Evolutionary conservation across 2,113 vertebrate genomes (phyloP).

Genomic region (Myiozetetes cayanensis): DNA sequence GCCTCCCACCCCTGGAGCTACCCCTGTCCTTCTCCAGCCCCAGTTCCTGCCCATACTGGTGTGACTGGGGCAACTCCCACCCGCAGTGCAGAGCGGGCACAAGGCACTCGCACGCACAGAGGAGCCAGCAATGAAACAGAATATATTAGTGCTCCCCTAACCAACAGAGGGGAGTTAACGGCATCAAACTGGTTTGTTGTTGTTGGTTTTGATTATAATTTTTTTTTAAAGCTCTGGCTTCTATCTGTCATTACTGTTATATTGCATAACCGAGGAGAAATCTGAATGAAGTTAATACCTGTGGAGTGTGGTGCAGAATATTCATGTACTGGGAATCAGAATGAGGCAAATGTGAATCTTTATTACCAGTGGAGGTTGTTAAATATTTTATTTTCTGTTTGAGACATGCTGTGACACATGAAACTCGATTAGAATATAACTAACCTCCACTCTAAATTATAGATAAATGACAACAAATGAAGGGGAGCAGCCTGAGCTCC

Average conservation of each 20-base stretch:
- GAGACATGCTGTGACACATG: constrained; percentile 45
- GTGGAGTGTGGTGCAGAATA: background rate
- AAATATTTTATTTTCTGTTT: constrained; percentile 71
- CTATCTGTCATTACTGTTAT: constrained; percentile 32
- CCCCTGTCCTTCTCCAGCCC: background rate
- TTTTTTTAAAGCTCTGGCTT: constrained; percentile 30
- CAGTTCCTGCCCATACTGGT: background rate
- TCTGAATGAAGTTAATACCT: constrained; percentile 66
- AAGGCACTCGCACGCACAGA: fast-evolving
- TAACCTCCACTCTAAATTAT: constrained; percentile 33
- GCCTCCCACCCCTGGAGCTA: background rate
- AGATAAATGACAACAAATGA: constrained; percentile 38
- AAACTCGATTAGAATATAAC: constrained; percentile 58
- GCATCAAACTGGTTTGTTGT: background rate
- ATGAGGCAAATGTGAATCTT: constrained; percentile 60
- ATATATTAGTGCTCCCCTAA: background rate
- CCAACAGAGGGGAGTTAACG: background rate
- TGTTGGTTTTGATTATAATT: constrained; percentile 4
- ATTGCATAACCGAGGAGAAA: constrained; percentile 53
- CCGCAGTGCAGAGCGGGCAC: background rate
- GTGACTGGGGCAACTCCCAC: background rate
- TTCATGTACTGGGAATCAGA: constrained; percentile 52
- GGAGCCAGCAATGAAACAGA: background rate
- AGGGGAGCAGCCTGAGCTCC: background rate
- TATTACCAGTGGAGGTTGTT: constrained; percentile 64